These are phyloP conservation scores for Eidolon helvum DNA, from an alignment of 2,113 vertebrate genomes.

Conservation along the genomic window DNA sequence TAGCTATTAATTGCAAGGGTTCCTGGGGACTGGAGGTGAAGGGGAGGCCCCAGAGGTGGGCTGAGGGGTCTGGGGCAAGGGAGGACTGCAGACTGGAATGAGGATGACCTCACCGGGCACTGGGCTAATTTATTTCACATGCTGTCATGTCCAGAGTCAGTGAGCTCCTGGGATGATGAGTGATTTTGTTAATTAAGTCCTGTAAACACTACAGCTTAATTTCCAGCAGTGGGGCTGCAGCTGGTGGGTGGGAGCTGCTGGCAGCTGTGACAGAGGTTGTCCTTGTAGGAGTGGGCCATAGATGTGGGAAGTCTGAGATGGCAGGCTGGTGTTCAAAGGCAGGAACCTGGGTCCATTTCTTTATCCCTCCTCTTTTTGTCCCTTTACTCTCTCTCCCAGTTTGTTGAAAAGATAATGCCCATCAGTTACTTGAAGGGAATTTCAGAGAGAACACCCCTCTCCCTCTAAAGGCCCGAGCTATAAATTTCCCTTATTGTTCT, in stretches of 20 bases:
- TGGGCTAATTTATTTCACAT: neutral
- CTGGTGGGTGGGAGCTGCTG: neutral
- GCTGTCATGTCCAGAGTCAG: constrained; percentile 40
- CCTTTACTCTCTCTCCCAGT: neutral
- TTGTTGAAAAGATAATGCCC: neutral
- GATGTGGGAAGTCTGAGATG: neutral
- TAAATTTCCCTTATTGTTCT: neutral
- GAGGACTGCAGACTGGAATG: neutral
- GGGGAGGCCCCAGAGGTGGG: constrained; percentile 49
- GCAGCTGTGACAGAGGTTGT: neutral
- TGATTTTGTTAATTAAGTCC: constrained; percentile 74
- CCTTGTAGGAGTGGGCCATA: constrained; percentile 21
- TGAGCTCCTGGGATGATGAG: constrained; percentile 46
- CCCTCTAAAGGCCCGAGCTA: neutral
- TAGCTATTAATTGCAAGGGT: constrained; percentile 80
- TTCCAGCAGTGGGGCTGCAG: constrained; percentile 47
- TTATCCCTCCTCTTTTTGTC: neutral
- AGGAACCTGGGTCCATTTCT: neutral
- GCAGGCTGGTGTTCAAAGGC: neutral
- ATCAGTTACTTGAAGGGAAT: neutral
- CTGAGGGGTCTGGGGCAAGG: constrained; percentile 28
- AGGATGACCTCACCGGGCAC: constrained; percentile 41
- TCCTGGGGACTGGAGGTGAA: constrained; percentile 71
- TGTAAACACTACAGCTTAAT: constrained; percentile 52
- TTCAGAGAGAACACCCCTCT: neutral